Percentiles rank a stretch among this genome's conserved stretches.
Conservation (phyloP, 64 coral and sea anemone genomes). For the Montipora cactus region DNA sequence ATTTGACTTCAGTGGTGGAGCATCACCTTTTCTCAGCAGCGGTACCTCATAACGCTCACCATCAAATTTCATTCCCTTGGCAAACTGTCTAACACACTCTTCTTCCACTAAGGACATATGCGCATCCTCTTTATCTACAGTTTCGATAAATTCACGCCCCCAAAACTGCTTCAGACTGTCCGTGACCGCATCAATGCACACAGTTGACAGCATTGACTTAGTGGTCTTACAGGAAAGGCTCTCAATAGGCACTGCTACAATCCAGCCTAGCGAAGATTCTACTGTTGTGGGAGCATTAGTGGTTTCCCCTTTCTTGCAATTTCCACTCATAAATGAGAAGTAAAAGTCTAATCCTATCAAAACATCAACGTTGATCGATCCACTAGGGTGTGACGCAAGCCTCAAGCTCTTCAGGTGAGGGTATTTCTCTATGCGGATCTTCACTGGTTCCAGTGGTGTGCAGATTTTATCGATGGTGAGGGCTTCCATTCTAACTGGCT, state of each 20-base stretch:
- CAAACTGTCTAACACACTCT: not conserved
- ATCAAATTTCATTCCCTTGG: not conserved
- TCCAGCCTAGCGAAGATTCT: conserved; percentile 7
- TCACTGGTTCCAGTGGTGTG: conserved; percentile 37
- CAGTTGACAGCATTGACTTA: conserved; percentile 11
- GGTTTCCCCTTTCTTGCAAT: conserved; percentile 7
- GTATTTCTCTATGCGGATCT: not conserved
- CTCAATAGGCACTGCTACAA: not conserved
- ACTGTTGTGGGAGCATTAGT: not conserved
- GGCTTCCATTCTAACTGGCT: conserved; percentile 21
- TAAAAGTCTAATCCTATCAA: conserved; percentile 8
- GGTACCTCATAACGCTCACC: not conserved
- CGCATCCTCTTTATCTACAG: not conserved
- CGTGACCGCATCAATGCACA: conserved; percentile 13
- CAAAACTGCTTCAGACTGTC: conserved; percentile 12
- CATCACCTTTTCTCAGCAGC: no score
- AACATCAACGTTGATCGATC: conserved; percentile 32
- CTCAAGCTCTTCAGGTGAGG: conserved; percentile 17
- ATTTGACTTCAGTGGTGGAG: no score
- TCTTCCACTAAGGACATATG: not conserved
- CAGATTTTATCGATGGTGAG: conserved; percentile 35
- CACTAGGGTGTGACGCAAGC: not conserved
- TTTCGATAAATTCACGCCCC: conserved; percentile 33
- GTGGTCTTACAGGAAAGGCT: not conserved
- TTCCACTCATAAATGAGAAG: not conserved